Evolutionary conservation across 2,113 vertebrate genomes (phyloP).

Genomic region (Stegostoma tigrinum): DNA sequence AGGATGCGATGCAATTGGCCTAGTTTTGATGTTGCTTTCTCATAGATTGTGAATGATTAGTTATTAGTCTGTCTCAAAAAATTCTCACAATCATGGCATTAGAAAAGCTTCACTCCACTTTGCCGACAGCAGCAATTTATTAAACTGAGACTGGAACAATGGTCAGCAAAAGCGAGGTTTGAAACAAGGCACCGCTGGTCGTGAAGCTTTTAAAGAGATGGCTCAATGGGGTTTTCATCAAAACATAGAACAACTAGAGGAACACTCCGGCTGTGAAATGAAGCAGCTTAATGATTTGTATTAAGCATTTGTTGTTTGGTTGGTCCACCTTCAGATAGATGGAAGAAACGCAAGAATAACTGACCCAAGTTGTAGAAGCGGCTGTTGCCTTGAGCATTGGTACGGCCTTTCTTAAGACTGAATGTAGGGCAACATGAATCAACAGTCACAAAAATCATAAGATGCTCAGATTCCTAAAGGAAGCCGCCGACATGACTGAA

Average conservation of each 20-base stretch:
- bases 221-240: neutral
- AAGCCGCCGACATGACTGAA: neutral
- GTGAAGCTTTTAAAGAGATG: neutral
- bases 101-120: neutral
- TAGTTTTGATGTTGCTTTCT: neutral
- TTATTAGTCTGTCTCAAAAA: neutral
- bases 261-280: neutral
- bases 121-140: neutral
- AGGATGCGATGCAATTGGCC: neutral
- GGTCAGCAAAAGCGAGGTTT: neutral
- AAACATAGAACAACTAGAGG: neutral
- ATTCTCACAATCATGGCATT: neutral
- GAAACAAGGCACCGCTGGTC: neutral
- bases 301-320: neutral
- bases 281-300: conserved; percentile 1
- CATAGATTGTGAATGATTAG: neutral
- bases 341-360: neutral
- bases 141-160: neutral
- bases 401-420: neutral
- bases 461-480: neutral
- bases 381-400: neutral
- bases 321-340: neutral
- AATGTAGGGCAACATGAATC: neutral
- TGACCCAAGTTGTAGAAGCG: neutral
- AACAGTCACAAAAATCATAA: neutral